Evolutionary conservation across 2,113 vertebrate genomes (phyloP).

Genomic region (Lonchura striata): DNA sequence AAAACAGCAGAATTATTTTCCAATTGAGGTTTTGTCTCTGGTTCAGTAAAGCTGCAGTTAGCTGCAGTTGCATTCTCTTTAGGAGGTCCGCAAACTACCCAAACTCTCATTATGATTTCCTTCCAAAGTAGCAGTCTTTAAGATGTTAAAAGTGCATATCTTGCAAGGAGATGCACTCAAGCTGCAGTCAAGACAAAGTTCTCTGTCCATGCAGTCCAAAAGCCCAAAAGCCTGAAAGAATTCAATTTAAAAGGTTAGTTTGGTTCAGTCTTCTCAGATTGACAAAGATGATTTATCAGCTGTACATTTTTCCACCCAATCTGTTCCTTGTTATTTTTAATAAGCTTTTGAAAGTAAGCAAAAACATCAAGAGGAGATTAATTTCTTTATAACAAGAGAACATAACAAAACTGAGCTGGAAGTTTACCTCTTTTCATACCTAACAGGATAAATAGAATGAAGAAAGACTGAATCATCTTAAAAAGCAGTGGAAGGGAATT

Average conservation of each 20-base stretch:
- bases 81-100: neutral
- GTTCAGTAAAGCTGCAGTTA: neutral
- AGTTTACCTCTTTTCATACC: neutral
- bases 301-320: neutral
- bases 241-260: neutral
- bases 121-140: neutral
- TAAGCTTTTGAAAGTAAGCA: neutral
- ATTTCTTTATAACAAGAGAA: neutral
- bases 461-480: neutral
- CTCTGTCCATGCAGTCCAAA: neutral
- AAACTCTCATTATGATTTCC: neutral
- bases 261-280: neutral
- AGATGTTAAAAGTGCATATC: fast-evolving
- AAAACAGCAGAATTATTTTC: neutral
- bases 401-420: neutral
- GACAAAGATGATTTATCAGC: neutral
- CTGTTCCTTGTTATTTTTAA: conserved; percentile 21
- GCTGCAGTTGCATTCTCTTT: neutral
- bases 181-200: neutral
- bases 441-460: neutral
- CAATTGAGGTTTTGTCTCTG: neutral
- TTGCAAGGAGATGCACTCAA: neutral
- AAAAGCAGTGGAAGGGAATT: neutral
- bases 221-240: neutral
- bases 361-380: neutral